Base-by-base conservation (phyloP, 1,140 invertebrate species). In the Temnothorax longispinosus region DNA sequence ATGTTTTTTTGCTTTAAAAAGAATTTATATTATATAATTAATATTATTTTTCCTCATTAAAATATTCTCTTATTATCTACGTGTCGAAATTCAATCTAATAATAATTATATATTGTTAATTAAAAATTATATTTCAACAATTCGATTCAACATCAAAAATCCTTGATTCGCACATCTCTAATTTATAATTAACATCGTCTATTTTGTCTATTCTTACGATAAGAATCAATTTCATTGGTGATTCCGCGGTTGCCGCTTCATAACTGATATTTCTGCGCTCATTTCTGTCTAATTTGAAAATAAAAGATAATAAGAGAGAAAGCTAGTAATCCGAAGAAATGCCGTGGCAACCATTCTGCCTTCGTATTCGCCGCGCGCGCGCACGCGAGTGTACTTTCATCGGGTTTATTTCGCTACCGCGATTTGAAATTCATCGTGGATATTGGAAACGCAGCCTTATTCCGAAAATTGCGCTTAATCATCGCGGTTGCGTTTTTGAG, bases 391-490 rank as follows among this genome's bases (percentile, higher is more conserved):
- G 50, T 54, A 41, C 38, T 44, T 71, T 69, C 32, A 15, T 56
- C 8, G 7, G n/a, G n/a, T 3, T 5, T 41, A 27, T 56, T 21
- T 67, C 62, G 65, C 8, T 69, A 38, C 32, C 65, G 27, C 38
- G 67, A 58, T n/a, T 74, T 44, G 38, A 82, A 58, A 77, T 44
- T 65, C 74, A 47, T 54, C 81, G 44, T 18, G 15, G 11, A 64
- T 50, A 62, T 64, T 58, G 64, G 11, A 60, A 41, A 62, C 4
- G 64, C 62, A 54, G 47, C 47, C 80, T 89, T 85, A 71, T 86
- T 81, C 85, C 84, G 64, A 82, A 86, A 41, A 64, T 91, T 47
- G 13, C 52, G 38, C n/a, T 15, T 27, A n/a, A 75, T 54, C 32
- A 11, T 76, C 74, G n/a, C 54, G 4, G 18, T 58, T 15, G 41